Base-by-base conservation (phyloP, 2,113 vertebrate genomes). In the Coturnix japonica region DNA sequence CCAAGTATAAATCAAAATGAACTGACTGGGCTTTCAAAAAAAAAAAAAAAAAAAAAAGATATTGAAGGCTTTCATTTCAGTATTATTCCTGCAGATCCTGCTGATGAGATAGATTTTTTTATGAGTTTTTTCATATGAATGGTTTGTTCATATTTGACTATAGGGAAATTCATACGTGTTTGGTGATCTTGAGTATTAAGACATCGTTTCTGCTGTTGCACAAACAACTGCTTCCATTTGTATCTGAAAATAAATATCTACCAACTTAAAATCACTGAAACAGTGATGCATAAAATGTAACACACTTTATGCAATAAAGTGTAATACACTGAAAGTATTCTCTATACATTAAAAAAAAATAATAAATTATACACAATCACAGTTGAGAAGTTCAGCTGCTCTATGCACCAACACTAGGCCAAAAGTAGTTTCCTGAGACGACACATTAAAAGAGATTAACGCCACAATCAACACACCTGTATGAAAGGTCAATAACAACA, bases 251-350 rank as follows among this genome's bases (percentile, higher is more conserved):
- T 1, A 33, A 81, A 54, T 1, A 57, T 1, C 4, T 37, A 18
- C 30, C 9, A 7, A 6, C 39, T 61, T 53, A 61, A 70, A 67
- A 61, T 2, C 7, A 44, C 49, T 65, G 20, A 80, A 70, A 80
- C 0, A 1, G 3, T 41, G 43, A 56, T 54, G 6, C 7, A 43
- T 11, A 37, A 56, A 26, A 30, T 4, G 9, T 28, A 31, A 7
- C 21, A 44, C 18, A n/a, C n/a, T n/a, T n/a, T n/a, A n/a, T n/a
- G n/a, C n/a, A n/a, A n/a, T n/a, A n/a, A n/a, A n/a, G n/a, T n/a
- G n/a, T n/a, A n/a, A n/a, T n/a, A 53, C 2, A 44, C 3, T 57
- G 20, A 12, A 28, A 53, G 1, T 44, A n/a, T 21, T 53, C 25
- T 28, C 4, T 57, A 67, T 20, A 11, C 0, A 0, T 77, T 31